Evolutionary conservation across 2,797 vertebrate species (phyloP).

Genomic region (Pteropus rufus): DNA sequence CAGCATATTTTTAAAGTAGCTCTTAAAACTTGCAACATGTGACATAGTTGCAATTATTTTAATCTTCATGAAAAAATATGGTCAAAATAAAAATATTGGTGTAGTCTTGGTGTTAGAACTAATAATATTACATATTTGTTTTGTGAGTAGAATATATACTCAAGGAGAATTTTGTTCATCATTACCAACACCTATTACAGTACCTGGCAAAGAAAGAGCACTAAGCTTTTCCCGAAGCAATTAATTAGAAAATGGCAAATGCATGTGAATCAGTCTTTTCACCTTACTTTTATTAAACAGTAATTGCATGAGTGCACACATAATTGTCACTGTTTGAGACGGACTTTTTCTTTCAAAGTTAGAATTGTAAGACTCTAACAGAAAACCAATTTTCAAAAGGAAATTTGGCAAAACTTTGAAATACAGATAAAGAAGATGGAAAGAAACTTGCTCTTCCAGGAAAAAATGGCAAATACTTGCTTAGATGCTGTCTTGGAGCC

Average conservation of each 20-base stretch:
- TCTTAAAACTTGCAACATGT: neutral
- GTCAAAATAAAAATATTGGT: neutral
- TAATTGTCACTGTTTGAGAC: neutral
- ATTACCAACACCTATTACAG: neutral
- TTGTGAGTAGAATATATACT: neutral
- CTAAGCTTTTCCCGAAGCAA: neutral
- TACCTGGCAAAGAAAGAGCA: neutral
- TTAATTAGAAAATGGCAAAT: slow-evolving; percentile 18
- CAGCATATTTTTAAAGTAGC: neutral
- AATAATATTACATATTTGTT: neutral
- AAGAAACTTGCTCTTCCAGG: neutral
- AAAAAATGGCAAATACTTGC: neutral
- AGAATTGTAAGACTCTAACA: neutral
- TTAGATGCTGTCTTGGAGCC: neutral
- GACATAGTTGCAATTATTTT: neutral
- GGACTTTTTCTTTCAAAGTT: neutral
- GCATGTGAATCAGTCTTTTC: neutral
- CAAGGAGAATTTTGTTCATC: neutral
- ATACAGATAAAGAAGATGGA: neutral
- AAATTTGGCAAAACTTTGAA: neutral
- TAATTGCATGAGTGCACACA: neutral
- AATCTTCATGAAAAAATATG: slow-evolving; percentile 9
- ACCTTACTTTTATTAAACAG: neutral
- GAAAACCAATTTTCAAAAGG: neutral
- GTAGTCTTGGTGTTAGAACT: neutral